Conservation (phyloP, 2,797 vertebrate genomes). For the Heliangelus exortis region DNA sequence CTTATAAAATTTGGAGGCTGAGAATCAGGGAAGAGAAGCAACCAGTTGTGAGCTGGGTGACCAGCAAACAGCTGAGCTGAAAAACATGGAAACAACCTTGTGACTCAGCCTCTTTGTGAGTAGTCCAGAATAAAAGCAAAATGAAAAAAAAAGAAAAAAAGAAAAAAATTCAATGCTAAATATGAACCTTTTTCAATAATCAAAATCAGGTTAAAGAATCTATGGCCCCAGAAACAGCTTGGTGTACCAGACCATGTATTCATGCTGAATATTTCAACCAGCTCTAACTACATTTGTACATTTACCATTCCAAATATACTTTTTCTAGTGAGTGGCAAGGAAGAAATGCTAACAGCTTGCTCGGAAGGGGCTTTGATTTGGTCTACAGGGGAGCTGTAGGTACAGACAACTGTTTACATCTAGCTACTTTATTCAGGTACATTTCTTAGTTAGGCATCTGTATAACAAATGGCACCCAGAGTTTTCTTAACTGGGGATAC, state of each 20-base stretch:
- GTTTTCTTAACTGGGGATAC: slow-evolving; percentile 24
- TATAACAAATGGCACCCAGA: slow-evolving; percentile 12
- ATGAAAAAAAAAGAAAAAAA: not conserved
- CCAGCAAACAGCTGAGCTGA: not conserved
- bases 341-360: not conserved
- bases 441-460: slow-evolving; percentile 30
- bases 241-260: not conserved
- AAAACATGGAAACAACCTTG: not conserved
- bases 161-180: not conserved
- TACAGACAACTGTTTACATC: not conserved
- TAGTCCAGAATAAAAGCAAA: not conserved
- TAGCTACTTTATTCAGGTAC: not conserved
- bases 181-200: not conserved
- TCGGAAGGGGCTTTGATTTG: not conserved
- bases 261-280: not conserved
- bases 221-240: not conserved
- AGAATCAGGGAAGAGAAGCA: not conserved
- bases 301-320: not conserved
- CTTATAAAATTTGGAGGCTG: not conserved
- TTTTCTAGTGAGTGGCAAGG: not conserved
- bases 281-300: not conserved
- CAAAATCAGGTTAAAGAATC: not conserved
- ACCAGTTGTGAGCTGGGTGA: not conserved
- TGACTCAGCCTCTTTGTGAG: not conserved
- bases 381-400: not conserved